A percentile compares a stretch with the other conserved stretches of the same genome.
These are phyloP conservation scores for Polydrusus tereticollis DNA, from an alignment of 2,888 invertebrate species.

Conservation along the genomic window DNA sequence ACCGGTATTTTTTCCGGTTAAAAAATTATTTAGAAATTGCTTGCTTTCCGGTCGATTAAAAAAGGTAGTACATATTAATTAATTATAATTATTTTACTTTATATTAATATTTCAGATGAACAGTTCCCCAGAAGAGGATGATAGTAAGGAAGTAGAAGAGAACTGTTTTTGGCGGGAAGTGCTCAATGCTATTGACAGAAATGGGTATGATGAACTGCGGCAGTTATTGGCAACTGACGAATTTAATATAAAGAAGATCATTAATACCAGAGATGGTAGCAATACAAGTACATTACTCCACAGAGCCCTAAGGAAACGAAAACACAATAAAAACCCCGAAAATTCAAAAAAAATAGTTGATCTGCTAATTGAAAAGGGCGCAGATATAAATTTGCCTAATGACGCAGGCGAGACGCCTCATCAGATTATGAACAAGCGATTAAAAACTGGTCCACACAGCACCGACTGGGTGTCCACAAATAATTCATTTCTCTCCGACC, in stretches of 20 bases:
- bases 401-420: not conserved
- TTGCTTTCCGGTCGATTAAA: too few relatives aligned
- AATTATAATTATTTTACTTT: not conserved
- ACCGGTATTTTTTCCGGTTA: too few relatives aligned
- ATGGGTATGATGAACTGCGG: not conserved
- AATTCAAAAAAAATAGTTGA: not conserved
- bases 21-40: too few relatives aligned
- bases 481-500: not conserved
- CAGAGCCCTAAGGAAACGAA: constrained; percentile 4
- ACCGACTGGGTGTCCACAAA: not conserved
- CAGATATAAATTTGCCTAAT: not conserved
- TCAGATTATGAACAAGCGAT: not conserved
- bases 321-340: not conserved
- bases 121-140: not conserved
- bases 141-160: not conserved
- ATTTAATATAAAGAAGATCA: not conserved
- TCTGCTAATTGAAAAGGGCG: not conserved
- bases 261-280: not conserved
- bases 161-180: not conserved
- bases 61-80: not conserved
- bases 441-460: not conserved
- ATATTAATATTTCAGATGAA: not conserved
- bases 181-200: not conserved
- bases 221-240: not conserved
- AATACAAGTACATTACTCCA: constrained; percentile 7